A percentile compares a stretch with the other conserved stretches of the same genome.
Conservation (phyloP, 2,113 vertebrate species). For the Dromas ardeola region DNA sequence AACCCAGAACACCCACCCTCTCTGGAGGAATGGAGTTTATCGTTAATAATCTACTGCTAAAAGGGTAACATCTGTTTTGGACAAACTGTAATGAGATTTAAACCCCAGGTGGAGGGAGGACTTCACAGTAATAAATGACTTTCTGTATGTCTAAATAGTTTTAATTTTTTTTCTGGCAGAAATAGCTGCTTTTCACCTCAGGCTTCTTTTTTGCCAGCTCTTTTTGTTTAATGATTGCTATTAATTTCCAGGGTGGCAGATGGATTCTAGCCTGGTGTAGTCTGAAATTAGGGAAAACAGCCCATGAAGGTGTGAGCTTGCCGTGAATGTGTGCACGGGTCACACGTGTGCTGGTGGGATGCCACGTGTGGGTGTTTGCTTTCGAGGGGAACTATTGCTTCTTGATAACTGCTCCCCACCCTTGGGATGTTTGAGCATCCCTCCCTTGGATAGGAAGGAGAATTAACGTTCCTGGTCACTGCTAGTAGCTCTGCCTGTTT, state of each 20-base stretch:
- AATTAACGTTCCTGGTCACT: neutral
- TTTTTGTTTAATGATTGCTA: constrained; percentile 78
- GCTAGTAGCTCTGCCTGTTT: neutral
- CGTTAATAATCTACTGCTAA: constrained; percentile 77
- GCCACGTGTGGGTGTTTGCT: neutral
- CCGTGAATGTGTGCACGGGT: neutral
- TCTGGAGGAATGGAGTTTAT: constrained; percentile 72
- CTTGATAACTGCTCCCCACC: neutral
- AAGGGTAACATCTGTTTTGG: constrained; percentile 82
- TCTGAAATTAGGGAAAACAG: constrained; percentile 57
- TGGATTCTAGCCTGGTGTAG: constrained; percentile 58
- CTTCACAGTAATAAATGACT: constrained; percentile 76
- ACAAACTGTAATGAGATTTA: constrained; percentile 80
- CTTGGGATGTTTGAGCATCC: neutral
- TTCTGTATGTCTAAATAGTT: constrained; percentile 76
- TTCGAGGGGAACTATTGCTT: neutral
- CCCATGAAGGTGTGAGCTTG: constrained; percentile 12
- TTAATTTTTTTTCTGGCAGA: constrained; percentile 78
- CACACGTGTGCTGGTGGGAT: neutral
- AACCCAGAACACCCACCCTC: constrained; percentile 35
- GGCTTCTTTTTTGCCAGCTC: constrained; percentile 64
- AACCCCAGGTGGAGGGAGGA: constrained; percentile 75
- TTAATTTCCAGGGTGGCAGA: constrained; percentile 77
- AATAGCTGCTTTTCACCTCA: constrained; percentile 66
- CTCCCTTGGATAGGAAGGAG: neutral